Percentiles rank a stretch among this genome's conserved stretches.
phyloP scores from a whole-genome alignment of 2,113 vertebrate genomes.

The Atlantisia rogersi region DNA sequence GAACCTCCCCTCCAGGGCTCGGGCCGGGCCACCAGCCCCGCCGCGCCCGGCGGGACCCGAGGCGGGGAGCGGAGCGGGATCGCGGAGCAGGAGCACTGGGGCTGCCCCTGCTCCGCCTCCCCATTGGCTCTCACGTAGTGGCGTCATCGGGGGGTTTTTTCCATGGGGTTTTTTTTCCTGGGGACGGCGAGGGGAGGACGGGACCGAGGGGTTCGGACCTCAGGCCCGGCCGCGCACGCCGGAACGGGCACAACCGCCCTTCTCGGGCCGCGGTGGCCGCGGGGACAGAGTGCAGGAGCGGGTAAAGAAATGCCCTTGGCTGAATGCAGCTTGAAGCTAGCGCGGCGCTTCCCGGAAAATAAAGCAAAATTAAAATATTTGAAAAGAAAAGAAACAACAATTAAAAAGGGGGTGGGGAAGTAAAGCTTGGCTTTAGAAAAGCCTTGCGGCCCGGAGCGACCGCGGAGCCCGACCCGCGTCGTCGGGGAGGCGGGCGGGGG shows the following conservation, averaged over 20 bases:
- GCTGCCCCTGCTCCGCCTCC: background rate
- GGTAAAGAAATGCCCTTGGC: background rate
- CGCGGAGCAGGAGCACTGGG: background rate
- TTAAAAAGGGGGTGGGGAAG: no score
- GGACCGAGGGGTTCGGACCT: background rate
- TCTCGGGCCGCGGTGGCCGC: background rate
- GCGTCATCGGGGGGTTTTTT: background rate
- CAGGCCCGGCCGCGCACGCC: background rate
- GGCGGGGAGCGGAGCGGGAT: background rate
- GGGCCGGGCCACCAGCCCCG: no score
- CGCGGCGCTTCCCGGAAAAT: background rate
- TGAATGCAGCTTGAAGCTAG: background rate
- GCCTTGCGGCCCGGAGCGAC: background rate
- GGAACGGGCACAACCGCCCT: background rate
- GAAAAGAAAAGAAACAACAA: no score
- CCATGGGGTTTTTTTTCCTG: background rate
- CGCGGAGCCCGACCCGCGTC: background rate
- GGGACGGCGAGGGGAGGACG: background rate
- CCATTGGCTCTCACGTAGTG: background rate
- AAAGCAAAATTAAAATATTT: background rate
- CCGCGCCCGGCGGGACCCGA: background rate
- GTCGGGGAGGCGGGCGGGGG: no score
- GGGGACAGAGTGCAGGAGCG: rapidly evolving
- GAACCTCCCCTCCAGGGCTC: background rate
- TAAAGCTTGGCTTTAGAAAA: background rate